Conservation (phyloP, 2,797 vertebrate species). For the Pseudomugil tenellus region DNA sequence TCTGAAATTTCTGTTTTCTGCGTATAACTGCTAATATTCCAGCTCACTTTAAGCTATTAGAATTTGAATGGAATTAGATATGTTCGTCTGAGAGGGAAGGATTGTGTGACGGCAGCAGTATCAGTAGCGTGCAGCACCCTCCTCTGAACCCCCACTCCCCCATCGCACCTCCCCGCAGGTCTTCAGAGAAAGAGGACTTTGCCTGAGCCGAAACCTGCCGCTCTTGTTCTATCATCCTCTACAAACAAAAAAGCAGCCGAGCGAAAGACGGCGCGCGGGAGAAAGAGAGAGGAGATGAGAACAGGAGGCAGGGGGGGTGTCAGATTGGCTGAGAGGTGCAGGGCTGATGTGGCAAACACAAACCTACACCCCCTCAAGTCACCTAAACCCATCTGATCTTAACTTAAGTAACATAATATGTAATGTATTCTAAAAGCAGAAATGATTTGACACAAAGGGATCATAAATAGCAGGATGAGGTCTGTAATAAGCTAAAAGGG, state of each 20-base stretch:
- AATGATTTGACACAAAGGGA: constrained; percentile 62
- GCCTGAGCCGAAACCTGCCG: constrained; percentile 46
- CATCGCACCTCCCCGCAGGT: constrained; percentile 43
- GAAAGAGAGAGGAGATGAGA: background rate
- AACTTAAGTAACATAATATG: constrained; percentile 49
- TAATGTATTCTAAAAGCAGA: constrained; percentile 51
- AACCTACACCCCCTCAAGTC: background rate
- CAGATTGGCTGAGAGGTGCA: constrained; percentile 25
- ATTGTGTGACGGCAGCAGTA: constrained; percentile 52
- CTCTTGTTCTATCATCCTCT: constrained; percentile 33
- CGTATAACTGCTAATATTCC: too few species aligned
- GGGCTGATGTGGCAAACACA: constrained; percentile 39
- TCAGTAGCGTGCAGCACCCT: constrained; percentile 48
- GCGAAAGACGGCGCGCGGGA: constrained; percentile 10
- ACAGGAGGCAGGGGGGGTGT: constrained; percentile 15
- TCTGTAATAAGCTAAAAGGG: constrained; percentile 82
- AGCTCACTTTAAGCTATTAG: constrained; percentile 6
- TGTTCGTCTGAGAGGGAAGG: constrained; percentile 11
- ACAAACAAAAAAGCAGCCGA: constrained; percentile 46
- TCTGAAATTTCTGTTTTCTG: too few species aligned
- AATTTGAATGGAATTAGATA: constrained; percentile 33
- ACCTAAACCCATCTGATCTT: constrained; percentile 53
- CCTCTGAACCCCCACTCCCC: constrained; percentile 12
- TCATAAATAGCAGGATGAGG: constrained; percentile 78
- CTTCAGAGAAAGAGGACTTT: constrained; percentile 30